A percentile compares a stretch with the other conserved stretches of the same genome.
Conservation (phyloP, 2,113 vertebrate genomes). For the Sapajus apella region DNA sequence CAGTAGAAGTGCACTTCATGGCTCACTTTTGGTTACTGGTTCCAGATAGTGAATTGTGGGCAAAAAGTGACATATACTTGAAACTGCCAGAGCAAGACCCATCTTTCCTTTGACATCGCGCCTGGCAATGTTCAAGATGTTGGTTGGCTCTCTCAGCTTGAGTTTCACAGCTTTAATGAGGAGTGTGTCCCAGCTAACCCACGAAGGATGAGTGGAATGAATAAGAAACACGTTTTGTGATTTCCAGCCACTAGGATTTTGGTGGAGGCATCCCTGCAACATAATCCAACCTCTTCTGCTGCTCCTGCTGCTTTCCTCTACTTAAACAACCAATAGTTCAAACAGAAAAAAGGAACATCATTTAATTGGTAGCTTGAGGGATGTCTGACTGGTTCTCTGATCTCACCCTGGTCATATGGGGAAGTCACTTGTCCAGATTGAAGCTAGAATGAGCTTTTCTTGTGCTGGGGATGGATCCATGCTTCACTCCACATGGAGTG, state of each 20-base stretch:
- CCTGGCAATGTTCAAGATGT: neutral
- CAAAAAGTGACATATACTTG: neutral
- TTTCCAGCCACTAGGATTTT: neutral
- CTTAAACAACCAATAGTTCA: neutral
- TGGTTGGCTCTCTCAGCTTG: neutral
- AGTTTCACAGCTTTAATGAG: neutral
- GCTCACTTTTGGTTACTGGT: neutral
- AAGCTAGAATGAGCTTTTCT: slow-evolving; percentile 34
- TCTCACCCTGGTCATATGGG: neutral
- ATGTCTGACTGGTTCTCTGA: neutral
- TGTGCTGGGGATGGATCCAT: neutral
- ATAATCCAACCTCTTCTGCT: neutral
- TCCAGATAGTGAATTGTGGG: neutral
- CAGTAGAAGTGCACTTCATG: neutral
- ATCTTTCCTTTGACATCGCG: neutral
- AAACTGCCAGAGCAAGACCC: neutral
- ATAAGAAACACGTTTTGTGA: neutral
- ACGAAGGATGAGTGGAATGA: neutral
- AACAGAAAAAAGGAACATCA: neutral
- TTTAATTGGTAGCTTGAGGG: neutral
- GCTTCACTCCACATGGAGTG: neutral
- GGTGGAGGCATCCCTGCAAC: too few relatives aligned
- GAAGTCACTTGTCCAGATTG: neutral
- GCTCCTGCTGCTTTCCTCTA: neutral
- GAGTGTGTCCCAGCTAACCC: neutral